Evolutionary conservation across 2,797 vertebrate species (phyloP), one percentile per base, ranked within the genome.

Genomic region (Argentina silus): DNA sequence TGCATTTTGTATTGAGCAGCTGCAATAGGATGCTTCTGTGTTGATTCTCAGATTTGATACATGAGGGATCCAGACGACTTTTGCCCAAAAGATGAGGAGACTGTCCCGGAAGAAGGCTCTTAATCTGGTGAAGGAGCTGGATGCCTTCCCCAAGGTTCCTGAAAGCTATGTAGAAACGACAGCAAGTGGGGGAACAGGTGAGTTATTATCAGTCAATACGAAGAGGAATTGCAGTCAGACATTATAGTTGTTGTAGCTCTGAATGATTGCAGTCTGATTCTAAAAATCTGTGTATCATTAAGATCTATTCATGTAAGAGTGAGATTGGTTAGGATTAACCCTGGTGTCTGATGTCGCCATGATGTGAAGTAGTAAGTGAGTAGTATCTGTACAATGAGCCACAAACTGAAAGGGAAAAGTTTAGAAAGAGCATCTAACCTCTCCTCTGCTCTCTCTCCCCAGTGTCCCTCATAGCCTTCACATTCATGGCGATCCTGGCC

Each of bases 111-210:
- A 93, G 92, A 99, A 98, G 91, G 96, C 97, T 19, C 89, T 99
- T 90, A 96, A 89, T 91, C 92, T 98, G 91, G 94, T 99, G 85
- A 98, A 94, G 90, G 97, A 98, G 83, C 85, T 99, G 86, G 98
- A 99, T 81, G 97, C 97, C 82, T 99, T 99, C 85, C 97, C 97
- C 4, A 99, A 99, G 91, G 94, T 99, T 82, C 96, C 97, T n/a
- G 96, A 97, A 45, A 99, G 97, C 91, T 99, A 98, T 70, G 92
- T 98, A 85, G 96, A 98, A 89, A 95, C 97, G 0, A 95, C 97
- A n/a, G 94, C 95, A 0, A 95, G 95, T 0, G 96, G 98, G 74
- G 97, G 97, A 74, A 99, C 97, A 85, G 97, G 98, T 98, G 74
- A 71, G 27, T 4, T 36, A 36, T 4, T 36, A 4, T 36, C 27